Percentiles rank a stretch among this genome's conserved stretches.
Conservation (phyloP, 2,888 invertebrate genomes). For the Apamea epomidion region DNA sequence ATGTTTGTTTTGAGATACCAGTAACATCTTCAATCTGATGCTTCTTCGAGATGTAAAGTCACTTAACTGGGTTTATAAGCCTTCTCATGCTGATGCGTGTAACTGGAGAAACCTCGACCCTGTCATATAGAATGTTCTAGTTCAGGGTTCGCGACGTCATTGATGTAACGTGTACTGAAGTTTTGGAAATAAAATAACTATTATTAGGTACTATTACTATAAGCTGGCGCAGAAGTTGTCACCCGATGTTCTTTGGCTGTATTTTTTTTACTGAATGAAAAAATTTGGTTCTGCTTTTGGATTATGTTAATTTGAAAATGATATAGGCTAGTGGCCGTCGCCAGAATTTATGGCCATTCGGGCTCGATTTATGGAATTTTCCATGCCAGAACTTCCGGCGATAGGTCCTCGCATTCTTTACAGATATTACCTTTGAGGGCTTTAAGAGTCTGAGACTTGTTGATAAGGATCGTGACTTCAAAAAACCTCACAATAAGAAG, state of each 20-base stretch:
- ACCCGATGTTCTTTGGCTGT: not conserved
- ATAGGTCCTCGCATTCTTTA: too few relatives aligned
- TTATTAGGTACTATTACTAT: not conserved
- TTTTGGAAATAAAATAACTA: not conserved
- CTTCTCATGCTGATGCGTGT: not conserved
- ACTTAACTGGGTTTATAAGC: not conserved
- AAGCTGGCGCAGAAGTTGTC: not conserved
- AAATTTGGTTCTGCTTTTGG: not conserved
- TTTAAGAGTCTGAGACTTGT: not conserved
- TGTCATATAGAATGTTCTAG: not conserved
- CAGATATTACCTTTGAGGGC: not conserved
- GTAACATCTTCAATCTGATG: not conserved
- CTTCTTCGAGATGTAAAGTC: not conserved
- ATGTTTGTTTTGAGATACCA: constrained; percentile 4
- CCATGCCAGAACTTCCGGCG: not conserved
- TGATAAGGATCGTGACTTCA: too few relatives aligned
- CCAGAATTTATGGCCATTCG: not conserved
- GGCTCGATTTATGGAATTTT: not conserved
- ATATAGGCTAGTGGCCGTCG: not conserved
- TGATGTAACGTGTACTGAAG: not conserved
- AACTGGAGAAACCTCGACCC: not conserved
- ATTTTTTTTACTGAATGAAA: not conserved
- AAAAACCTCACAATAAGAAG: too few relatives aligned
- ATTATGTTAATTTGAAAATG: not conserved
- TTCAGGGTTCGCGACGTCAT: not conserved